Evolutionary conservation across 2,797 vertebrate genomes (phyloP).

Genomic region (Macroramphosus scolopax): DNA sequence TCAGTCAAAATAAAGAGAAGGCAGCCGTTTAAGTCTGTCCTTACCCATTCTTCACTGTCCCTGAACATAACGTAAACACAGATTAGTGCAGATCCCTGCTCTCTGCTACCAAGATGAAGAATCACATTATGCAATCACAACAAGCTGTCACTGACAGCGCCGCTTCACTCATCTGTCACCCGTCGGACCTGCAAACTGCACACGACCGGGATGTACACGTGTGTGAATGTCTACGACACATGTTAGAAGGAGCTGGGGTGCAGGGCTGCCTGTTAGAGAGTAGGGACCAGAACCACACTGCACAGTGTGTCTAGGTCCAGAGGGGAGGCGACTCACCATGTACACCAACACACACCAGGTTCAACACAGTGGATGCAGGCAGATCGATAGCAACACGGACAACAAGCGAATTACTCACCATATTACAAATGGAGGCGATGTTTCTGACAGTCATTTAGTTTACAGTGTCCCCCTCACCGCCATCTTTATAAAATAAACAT

Average conservation of each 20-base stretch:
- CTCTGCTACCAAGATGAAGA: conserved; percentile 14
- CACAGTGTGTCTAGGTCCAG: neutral
- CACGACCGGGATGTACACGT: no score
- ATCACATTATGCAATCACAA: conserved; percentile 47
- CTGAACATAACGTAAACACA: conserved; percentile 37
- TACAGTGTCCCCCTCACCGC: conserved; percentile 88
- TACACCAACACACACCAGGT: conserved; percentile 30
- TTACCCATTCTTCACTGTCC: conserved; percentile 20
- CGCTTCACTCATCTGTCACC: conserved; percentile 38
- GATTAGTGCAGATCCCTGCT: conserved; percentile 54
- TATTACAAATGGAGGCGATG: conserved; percentile 99
- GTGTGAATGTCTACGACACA: no score
- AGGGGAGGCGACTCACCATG: conserved; percentile 7
- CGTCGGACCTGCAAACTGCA: no score
- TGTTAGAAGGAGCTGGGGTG: no score
- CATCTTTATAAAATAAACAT: conserved; percentile 93
- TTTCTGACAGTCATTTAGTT: conserved; percentile 99
- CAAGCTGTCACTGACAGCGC: conserved; percentile 30
- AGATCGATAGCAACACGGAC: conserved; percentile 35
- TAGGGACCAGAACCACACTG: no score
- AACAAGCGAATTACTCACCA: conserved; percentile 83
- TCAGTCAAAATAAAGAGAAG: neutral
- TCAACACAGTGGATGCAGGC: conserved; percentile 48
- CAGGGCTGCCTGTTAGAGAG: no score
- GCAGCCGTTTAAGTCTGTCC: no score